Evolutionary conservation across 2,797 vertebrate genomes (phyloP), one percentile per base, ranked within the genome.

Genomic region (Paratrypauchen microcephalus): DNA sequence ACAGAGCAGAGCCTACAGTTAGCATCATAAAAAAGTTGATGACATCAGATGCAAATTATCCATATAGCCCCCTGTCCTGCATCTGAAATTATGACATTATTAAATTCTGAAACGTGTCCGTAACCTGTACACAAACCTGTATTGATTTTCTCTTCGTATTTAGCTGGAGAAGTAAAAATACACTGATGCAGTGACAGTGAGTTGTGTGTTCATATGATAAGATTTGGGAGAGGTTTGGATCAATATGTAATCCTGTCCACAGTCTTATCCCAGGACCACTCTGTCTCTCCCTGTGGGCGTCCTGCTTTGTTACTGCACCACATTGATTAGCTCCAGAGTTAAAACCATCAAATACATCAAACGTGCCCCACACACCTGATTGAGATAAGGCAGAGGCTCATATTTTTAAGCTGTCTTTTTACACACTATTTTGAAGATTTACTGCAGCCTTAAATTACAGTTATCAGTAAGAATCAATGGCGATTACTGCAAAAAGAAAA

Each of bases 171-270:
- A 87, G 93, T 95, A 95, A 94, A 96, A 95, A 92, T 92, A 88
- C 92, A 94, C 92, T 95, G 94, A 93, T 95, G 94, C 95, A 95
- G 94, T 94, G 94, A 57, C 94, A 93, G 94, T 95, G 64, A 62
- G 72, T 55, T 61, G 94, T 92, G 93, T 92, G 94, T 95, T 92
- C 94, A 93, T 95, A 95, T 94, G 95, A 97, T 96, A 95, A 96
- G 95, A 93, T 96, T 95, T 90, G 88, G 89, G 76, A 95, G 95
- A 96, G 94, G 16, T 95, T 94, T 91, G 94, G 96, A 98, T 97
- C 96, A 96, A 97, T 97, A 97, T 94, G 94, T 96, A 97, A 97
- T 98, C 96, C 95, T 95, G 95, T 96, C 95, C 93, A 96, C 95
- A 94, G 94, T 95, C 95, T 96, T 96, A 96, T 96, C 95, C 95